Conservation (phyloP, 2,888 invertebrate genomes). For the Dicyrtomina minuta region DNA sequence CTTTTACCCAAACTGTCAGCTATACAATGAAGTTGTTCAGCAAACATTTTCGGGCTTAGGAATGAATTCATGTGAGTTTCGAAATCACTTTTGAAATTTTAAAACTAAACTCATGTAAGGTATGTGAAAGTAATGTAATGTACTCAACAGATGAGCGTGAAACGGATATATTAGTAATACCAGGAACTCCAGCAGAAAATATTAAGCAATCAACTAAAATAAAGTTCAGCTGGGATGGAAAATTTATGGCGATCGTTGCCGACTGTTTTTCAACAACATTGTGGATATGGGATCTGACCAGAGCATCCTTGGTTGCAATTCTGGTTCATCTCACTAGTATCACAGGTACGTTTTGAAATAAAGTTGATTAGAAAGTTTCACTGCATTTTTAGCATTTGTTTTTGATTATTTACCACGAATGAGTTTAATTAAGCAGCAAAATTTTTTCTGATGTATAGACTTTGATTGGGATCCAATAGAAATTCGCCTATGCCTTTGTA, state of each 20-base stretch:
- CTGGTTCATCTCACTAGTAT: slow-evolving; percentile 32
- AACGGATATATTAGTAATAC: slow-evolving; percentile 4
- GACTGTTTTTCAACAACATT: slow-evolving; percentile 25
- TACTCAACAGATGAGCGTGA: slow-evolving; percentile 7
- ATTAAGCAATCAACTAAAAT: not conserved
- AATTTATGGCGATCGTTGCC: slow-evolving; percentile 26
- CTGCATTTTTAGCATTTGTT: too few relatives aligned
- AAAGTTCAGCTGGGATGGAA: slow-evolving; percentile 39
- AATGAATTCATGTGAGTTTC: slow-evolving; percentile 5
- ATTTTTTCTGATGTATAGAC: too few relatives aligned
- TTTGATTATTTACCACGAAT: too few relatives aligned
- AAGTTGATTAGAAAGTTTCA: too few relatives aligned
- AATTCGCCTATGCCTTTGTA: slow-evolving; percentile 1
- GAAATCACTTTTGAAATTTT: too few relatives aligned
- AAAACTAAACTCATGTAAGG: not conserved
- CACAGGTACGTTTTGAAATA: too few relatives aligned
- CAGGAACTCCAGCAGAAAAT: not conserved
- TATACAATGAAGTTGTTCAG: slow-evolving; percentile 17
- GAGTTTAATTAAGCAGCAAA: too few relatives aligned
- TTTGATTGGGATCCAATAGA: slow-evolving; percentile 18
- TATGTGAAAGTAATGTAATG: not conserved
- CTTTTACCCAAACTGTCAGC: slow-evolving; percentile 16
- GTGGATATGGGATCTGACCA: slow-evolving; percentile 39
- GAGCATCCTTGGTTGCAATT: slow-evolving; percentile 19
- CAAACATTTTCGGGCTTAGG: not conserved